Conservation (phyloP, 2,888 invertebrate species). For the Eustalomyia histrio region DNA sequence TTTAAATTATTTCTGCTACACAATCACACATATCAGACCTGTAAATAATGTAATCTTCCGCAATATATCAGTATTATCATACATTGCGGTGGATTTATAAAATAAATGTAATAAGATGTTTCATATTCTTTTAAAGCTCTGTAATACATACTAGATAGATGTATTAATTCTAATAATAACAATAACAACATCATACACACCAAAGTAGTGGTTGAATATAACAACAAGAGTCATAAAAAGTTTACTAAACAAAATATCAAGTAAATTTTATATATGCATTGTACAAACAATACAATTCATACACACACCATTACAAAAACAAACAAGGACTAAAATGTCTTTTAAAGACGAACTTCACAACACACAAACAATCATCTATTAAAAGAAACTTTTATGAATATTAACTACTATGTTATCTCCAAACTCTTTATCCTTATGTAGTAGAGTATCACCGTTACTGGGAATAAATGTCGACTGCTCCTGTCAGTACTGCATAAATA, state of each 20-base stretch:
- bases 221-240: constrained; percentile 39
- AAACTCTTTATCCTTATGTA: constrained; percentile 4
- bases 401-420: background rate
- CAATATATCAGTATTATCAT: too few relatives aligned
- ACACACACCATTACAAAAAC: background rate
- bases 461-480: background rate
- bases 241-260: constrained; percentile 43
- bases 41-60: too few relatives aligned
- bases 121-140: background rate
- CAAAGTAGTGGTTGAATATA: constrained; percentile 6
- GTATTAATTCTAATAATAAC: background rate
- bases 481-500: constrained; percentile 17
- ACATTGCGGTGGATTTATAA: too few relatives aligned
- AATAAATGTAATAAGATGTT: too few relatives aligned
- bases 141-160: background rate
- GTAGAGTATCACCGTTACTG: background rate
- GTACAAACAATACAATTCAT: background rate
- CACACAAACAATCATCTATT: constrained; percentile 28
- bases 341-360: constrained; percentile 22
- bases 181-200: background rate
- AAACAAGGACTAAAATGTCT: constrained; percentile 18
- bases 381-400: constrained; percentile 33
- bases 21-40: too few relatives aligned
- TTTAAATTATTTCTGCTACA: background rate
- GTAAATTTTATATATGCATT: constrained; percentile 29